phyloP scores from a whole-genome alignment of 2,888 invertebrate genomes.

The Caenorhabditis sulstoni region DNA sequence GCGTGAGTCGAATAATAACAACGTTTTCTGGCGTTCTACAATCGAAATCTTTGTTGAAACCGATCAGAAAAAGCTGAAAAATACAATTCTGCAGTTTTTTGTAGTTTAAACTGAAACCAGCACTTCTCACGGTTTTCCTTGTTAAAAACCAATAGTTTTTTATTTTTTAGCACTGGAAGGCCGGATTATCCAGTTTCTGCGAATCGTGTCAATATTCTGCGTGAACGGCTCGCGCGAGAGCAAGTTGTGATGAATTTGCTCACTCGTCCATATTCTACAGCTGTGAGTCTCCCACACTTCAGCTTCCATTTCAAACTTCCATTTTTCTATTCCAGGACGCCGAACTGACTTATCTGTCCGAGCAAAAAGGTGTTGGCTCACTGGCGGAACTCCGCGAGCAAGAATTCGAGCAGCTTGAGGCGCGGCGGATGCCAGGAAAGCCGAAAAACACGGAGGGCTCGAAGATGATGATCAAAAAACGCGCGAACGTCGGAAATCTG shows the following conservation, averaged over 20 bases:
- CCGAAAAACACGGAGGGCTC: slow-evolving; percentile 63
- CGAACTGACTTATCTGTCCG: slow-evolving; percentile 57
- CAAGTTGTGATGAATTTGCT: slow-evolving; percentile 77
- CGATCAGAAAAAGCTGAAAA: no score
- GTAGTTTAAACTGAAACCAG: no score
- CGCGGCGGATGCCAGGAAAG: slow-evolving; percentile 71
- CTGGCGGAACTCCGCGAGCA: slow-evolving; percentile 57
- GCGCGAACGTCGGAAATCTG: slow-evolving; percentile 78
- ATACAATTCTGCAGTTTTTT: no score
- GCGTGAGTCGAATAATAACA: slow-evolving; percentile 67
- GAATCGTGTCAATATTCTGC: slow-evolving; percentile 64
- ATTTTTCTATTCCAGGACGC: no score
- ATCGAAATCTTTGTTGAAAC: no score
- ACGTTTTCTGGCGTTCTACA: no score
- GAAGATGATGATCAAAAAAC: slow-evolving; percentile 52
- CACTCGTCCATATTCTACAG: slow-evolving; percentile 74
- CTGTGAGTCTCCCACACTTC: no score
- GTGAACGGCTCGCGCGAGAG: slow-evolving; percentile 73
- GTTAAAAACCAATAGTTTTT: background rate
- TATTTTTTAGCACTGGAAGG: slow-evolving; percentile 74
- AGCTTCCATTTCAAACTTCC: no score
- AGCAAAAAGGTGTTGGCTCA: slow-evolving; percentile 47
- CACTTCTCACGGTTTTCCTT: no score
- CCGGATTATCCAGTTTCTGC: slow-evolving; percentile 72
- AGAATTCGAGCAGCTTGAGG: slow-evolving; percentile 52